Percentiles rank a stretch among this genome's conserved stretches.
phyloP scores from a whole-genome alignment of 2,113 vertebrate genomes.

The Ciconia stormi region DNA sequence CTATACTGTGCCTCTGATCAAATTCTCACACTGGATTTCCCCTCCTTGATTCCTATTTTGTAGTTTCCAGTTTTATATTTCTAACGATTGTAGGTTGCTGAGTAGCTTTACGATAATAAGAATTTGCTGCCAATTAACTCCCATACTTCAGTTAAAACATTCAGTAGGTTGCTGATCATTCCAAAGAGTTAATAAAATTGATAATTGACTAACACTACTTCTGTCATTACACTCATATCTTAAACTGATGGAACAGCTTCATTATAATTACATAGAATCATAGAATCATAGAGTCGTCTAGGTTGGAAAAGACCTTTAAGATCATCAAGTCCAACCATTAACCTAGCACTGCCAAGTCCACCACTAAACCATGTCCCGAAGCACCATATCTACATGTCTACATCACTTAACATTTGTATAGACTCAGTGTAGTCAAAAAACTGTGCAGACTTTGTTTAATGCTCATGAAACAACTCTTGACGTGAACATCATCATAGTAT shows the following conservation, averaged over 20 bases:
- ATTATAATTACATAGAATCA: background rate
- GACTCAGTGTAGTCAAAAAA: background rate
- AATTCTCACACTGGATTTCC: background rate
- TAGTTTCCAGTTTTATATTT: background rate
- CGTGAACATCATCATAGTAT: background rate
- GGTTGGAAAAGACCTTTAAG: too few relatives aligned
- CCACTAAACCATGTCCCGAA: too few relatives aligned
- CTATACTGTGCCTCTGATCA: background rate
- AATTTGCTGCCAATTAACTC: background rate
- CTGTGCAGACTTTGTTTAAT: background rate
- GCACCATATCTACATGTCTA: too few relatives aligned
- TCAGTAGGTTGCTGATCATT: background rate
- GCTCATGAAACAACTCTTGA: background rate
- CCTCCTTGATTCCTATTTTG: background rate
- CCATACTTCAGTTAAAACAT: background rate
- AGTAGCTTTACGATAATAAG: background rate
- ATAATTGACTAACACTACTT: background rate
- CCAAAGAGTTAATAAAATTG: background rate
- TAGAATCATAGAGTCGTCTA: too few relatives aligned
- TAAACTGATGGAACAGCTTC: background rate
- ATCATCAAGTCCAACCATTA: too few relatives aligned
- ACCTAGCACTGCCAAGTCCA: too few relatives aligned
- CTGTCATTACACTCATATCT: background rate
- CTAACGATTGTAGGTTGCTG: background rate
- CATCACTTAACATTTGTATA: background rate